Evolutionary conservation across 2,888 invertebrate species (phyloP), one percentile per base, ranked within the genome.

Genomic region (Lomographa bimaculata): DNA sequence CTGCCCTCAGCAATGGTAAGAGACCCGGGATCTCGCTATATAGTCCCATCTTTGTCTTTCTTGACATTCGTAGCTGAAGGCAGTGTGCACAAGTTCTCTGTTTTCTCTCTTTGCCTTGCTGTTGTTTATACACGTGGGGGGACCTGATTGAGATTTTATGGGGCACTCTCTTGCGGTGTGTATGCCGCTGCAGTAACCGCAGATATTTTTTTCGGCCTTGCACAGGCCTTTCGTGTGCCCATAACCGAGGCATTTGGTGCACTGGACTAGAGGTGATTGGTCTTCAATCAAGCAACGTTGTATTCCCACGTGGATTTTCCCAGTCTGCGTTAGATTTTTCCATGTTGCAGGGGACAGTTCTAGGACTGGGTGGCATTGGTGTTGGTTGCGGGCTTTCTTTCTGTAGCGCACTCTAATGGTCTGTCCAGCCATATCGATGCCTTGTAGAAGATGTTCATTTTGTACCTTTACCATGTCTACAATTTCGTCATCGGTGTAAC

Each of bases 351-450:
- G 55, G 0, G 54, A 51, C 0, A 60, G n/a, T n/a, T n/a, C n/a
- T n/a, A n/a, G n/a, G n/a, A n/a, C n/a, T n/a, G n/a, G n/a, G n/a
- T 60, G 52, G 10, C 47, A 47, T 6, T 53, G 26, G 0, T 42
- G 49, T 0, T 21, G 25, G 38, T 63, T 63, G 0, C 62, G 14
- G 0, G 58, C 50, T n/a, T 23, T 24, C 16, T 53, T 51, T 5
- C 60, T 36, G 27, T 54, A 60, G 0, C 30, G 14, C 0, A 57
- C 48, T 1, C 29, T 21, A 0, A 52, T 2, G 4, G 14, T 14
- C 14, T 14, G 14, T 14, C 14, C 4, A 3, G 21, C 21, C 2
- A 7, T 24, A 12, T 14, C 14, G 4, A n/a, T 7, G 2, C 12
- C 1, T 3, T 11, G n/a, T 3, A 25, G 5, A 3, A 25, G 24